Evolutionary conservation across 2,888 invertebrate genomes (phyloP).

Genomic region (Stenichneumon culpator): DNA sequence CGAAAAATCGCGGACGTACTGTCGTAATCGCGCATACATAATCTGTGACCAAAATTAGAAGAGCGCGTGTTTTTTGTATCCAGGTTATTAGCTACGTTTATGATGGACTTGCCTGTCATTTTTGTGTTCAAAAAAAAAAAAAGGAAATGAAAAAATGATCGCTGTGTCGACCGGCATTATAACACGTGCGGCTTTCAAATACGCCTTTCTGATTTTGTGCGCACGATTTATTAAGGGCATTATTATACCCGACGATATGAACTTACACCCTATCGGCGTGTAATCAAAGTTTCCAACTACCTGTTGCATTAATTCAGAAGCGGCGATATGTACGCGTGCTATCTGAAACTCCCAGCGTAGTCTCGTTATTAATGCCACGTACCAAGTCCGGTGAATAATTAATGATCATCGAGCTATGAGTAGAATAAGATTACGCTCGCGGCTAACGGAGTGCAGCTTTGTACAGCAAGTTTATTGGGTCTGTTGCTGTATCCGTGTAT

Average conservation of each 20-base stretch:
- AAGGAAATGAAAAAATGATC: neutral
- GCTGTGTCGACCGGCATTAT: neutral
- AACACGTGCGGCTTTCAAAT: neutral
- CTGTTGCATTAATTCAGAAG: constrained; percentile 62
- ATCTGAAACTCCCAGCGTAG: constrained; percentile 37
- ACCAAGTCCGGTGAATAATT: constrained; percentile 44
- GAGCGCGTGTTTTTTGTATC: neutral
- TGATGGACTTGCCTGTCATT: neutral
- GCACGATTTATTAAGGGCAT: constrained; percentile 9
- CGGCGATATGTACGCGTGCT: constrained; percentile 34
- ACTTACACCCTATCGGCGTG: constrained; percentile 40
- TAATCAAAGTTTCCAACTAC: constrained; percentile 47
- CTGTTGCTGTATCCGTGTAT: constrained; percentile 18
- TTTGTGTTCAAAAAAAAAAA: neutral
- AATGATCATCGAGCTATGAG: constrained; percentile 50
- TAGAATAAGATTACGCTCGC: constrained; percentile 36
- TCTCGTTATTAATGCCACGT: constrained; percentile 55
- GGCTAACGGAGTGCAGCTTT: constrained; percentile 11
- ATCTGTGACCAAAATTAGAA: neutral
- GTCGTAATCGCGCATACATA: neutral
- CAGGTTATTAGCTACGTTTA: neutral
- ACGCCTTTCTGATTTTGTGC: neutral
- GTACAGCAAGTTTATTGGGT: constrained; percentile 46
- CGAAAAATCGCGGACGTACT: neutral
- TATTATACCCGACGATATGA: constrained; percentile 19